Conservation (phyloP, 1,140 invertebrate species). For the Drosophila virilis region DNA sequence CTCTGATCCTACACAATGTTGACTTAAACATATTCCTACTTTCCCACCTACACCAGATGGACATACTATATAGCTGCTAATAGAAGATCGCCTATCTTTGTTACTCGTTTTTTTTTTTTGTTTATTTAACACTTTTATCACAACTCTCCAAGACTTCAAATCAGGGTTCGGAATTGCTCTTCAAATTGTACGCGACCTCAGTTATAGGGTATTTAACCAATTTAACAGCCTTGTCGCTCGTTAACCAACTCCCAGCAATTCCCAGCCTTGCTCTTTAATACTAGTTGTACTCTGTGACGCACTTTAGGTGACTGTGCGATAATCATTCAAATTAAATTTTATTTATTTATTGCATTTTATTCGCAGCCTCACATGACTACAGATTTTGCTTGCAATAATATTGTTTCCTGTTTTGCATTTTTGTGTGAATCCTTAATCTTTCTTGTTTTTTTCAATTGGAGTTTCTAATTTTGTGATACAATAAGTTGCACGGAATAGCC, state of each 20-base stretch:
- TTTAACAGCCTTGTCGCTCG: too few relatives aligned
- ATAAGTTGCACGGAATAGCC: not conserved
- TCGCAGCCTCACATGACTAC: constrained; percentile 10
- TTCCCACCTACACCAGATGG: constrained; percentile 1
- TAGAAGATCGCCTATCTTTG: constrained; percentile 13
- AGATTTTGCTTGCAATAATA: constrained; percentile 40
- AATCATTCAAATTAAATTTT: constrained; percentile 6
- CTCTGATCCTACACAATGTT: constrained; percentile 22
- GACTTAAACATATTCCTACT: constrained; percentile 1
- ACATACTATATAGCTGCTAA: not conserved
- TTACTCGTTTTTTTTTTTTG: not conserved
- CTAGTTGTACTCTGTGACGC: constrained; percentile 10
- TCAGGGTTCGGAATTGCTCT: constrained; percentile 13
- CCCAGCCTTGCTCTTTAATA: constrained; percentile 20
- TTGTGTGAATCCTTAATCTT: constrained; percentile 15
- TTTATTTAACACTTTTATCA: not conserved
- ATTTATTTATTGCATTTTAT: constrained; percentile 18
- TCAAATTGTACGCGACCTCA: too few relatives aligned
- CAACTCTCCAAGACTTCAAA: not conserved
- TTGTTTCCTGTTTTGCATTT: constrained; percentile 25
- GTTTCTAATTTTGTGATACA: constrained; percentile 14
- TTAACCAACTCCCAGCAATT: constrained; percentile 18
- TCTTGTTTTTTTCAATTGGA: constrained; percentile 21
- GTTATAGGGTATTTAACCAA: too few relatives aligned
- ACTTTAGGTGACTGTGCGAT: constrained; percentile 8